These are phyloP conservation scores for Hoplodrina ambigua DNA, from an alignment of 2,888 invertebrate species.

Conservation along the genomic window DNA sequence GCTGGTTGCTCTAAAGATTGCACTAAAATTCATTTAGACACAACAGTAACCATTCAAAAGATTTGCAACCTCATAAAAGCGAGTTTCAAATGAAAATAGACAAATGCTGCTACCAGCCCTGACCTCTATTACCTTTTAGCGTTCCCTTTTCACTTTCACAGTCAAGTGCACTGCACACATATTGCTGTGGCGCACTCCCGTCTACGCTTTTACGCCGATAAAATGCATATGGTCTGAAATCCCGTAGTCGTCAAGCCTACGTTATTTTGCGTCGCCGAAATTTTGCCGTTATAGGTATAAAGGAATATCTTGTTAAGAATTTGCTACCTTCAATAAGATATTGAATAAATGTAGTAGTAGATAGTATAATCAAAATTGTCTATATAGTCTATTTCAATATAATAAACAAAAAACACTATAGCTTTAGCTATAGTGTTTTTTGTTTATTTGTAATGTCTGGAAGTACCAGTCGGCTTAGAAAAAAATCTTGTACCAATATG, in stretches of 20 bases:
- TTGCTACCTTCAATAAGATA: no score
- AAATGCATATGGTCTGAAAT: slow-evolving; percentile 11
- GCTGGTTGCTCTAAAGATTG: neutral
- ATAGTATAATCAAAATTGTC: no score
- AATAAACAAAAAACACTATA: no score
- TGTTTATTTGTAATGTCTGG: no score
- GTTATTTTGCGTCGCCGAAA: neutral
- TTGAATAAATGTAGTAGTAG: no score
- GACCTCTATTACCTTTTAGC: slow-evolving; percentile 37
- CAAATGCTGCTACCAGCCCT: slow-evolving; percentile 27
- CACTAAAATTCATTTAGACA: neutral
- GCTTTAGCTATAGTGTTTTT: no score
- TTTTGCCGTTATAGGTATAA: no score
- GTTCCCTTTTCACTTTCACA: slow-evolving; percentile 28
- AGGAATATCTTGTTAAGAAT: no score
- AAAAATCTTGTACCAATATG: no score
- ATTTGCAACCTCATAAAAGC: slow-evolving; percentile 39
- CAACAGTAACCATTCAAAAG: slow-evolving; percentile 5
- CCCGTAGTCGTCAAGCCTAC: neutral
- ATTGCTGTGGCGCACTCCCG: slow-evolving; percentile 1
- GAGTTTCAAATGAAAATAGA: slow-evolving; percentile 10
- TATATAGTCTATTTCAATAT: no score
- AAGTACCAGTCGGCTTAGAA: no score
- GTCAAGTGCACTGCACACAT: slow-evolving; percentile 50
- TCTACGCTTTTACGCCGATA: slow-evolving; percentile 2